Conservation (phyloP, 1,140 invertebrate species). For the Aphis craccivora region DNA sequence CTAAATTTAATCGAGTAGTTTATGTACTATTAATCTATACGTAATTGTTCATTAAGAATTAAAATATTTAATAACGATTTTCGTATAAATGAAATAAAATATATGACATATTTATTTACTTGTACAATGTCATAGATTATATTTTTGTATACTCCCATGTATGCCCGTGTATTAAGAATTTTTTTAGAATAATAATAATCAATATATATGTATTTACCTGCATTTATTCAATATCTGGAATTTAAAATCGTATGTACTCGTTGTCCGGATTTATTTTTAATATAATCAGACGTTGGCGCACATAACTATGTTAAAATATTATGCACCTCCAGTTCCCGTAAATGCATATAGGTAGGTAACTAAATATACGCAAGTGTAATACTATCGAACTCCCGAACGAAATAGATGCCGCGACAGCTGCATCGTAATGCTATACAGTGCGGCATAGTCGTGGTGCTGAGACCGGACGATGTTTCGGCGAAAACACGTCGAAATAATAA, state of each 20-base stretch:
- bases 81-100: no score
- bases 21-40: no score
- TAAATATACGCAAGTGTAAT: neutral
- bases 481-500: neutral
- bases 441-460: neutral
- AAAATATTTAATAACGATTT: no score
- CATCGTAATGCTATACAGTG: neutral
- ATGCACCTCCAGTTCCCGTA: neutral
- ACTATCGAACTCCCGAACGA: neutral
- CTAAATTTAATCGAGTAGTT: no score
- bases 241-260: neutral
- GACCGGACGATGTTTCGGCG: neutral
- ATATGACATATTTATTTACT: no score
- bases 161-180: neutral
- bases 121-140: neutral
- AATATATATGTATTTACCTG: neutral
- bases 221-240: neutral
- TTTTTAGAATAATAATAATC: neutral
- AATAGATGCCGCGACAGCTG: neutral
- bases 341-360: neutral
- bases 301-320: neutral
- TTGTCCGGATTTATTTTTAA: neutral
- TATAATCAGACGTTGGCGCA: neutral
- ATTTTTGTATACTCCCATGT: no score
- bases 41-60: no score